phyloP scores from a whole-genome alignment of 2,888 invertebrate genomes.

The Acrobasis consociella region DNA sequence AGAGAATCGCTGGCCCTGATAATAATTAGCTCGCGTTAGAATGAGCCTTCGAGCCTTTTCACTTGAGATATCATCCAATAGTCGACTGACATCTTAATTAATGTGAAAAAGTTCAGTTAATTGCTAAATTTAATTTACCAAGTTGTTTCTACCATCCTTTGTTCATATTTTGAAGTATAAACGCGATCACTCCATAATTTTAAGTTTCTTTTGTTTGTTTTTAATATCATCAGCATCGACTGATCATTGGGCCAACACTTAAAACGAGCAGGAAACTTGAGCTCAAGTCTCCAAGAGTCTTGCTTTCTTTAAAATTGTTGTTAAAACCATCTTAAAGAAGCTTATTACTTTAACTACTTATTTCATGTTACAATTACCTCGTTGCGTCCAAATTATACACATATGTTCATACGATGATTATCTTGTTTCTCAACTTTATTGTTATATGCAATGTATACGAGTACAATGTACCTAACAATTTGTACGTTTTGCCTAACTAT shows the following conservation, averaged over 20 bases:
- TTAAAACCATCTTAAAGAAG: not conserved
- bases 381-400: slow-evolving; percentile 11
- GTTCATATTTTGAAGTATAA: no score
- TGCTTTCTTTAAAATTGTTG: slow-evolving; percentile 2
- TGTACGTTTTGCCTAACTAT: not conserved
- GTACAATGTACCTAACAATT: not conserved
- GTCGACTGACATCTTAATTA: not conserved
- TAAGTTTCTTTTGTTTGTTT: not conserved
- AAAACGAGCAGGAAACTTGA: not conserved
- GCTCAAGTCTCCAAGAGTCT: not conserved
- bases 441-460: not conserved
- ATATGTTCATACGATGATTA: not conserved
- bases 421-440: slow-evolving; percentile 7
- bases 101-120: not conserved
- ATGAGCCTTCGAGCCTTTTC: slow-evolving; percentile 16
- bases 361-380: slow-evolving; percentile 13
- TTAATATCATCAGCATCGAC: not conserved
- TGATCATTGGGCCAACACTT: not conserved
- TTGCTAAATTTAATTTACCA: not conserved
- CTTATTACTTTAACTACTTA: not conserved
- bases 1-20: slow-evolving; percentile 20
- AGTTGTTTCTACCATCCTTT: not conserved
- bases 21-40: slow-evolving; percentile 11
- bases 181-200: not conserved
- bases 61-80: slow-evolving; percentile 6